Conservation (phyloP, 2,888 invertebrate species). For the Yponomeuta plumbellus region DNA sequence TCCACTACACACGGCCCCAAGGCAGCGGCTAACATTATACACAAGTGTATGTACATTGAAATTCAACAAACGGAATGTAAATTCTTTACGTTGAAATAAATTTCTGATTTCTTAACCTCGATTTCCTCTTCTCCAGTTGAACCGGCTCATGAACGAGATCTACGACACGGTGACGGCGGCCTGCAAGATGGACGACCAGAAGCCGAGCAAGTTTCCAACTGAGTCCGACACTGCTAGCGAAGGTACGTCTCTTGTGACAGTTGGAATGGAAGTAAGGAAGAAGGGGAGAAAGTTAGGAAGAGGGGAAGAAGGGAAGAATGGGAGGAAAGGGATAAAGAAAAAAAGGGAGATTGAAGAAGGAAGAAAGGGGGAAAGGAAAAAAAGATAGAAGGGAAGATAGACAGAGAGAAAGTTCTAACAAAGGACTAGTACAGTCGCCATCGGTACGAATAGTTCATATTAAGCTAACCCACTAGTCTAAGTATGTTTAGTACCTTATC, state of each 20-base stretch:
- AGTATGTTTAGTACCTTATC: too few relatives aligned
- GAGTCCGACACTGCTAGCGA: conserved; percentile 56
- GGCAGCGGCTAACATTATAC: too few relatives aligned
- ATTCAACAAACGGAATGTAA: too few relatives aligned
- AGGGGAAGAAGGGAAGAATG: too few relatives aligned
- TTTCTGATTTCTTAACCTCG: neutral
- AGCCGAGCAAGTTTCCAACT: conserved; percentile 61
- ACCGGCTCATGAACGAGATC: conserved; percentile 70
- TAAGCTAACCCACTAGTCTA: too few relatives aligned
- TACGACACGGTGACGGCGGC: conserved; percentile 70
- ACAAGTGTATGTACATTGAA: too few relatives aligned
- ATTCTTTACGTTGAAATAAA: too few relatives aligned
- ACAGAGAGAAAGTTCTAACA: neutral
- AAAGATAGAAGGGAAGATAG: neutral
- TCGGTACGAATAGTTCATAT: too few relatives aligned
- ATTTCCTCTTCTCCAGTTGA: conserved; percentile 44
- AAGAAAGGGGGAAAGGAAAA: neutral
- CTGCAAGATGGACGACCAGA: conserved; percentile 68
- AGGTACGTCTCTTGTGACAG: conserved; percentile 35
- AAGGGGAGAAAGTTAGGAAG: too few relatives aligned
- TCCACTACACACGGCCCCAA: too few relatives aligned
- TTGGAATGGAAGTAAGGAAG: neutral
- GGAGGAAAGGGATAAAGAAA: too few relatives aligned
- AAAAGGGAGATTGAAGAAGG: neutral
- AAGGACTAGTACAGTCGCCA: too few relatives aligned